Base-by-base conservation (phyloP, 2,888 invertebrate genomes). In the Homarus gammarus region DNA sequence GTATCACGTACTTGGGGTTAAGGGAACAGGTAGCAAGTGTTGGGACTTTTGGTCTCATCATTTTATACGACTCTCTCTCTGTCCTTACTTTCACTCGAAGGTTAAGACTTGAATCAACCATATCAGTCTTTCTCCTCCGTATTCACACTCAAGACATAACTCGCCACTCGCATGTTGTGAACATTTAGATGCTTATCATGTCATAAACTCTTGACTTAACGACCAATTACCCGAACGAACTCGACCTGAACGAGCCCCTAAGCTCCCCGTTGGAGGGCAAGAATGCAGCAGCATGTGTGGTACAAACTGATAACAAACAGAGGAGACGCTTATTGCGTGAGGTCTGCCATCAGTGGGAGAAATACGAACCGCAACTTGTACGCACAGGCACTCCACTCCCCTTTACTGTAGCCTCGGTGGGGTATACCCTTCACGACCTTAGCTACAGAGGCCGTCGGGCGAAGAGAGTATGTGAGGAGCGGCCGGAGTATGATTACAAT, bases 221-320 rank as follows among this genome's bases (percentile, higher is more conserved):
- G n/a, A 27, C 64, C 1, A 64, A 31, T 64, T 27, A n/a, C 3
- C n/a, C 8, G 27, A 64, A 27, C 1, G 18, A 64, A 27, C 27
- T 27, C 64, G 8, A 64, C 64, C 27, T 64, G 27, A 64, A 22
- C 27, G 31, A 5, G 22, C 27, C 22, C 27, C 36, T 2, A 8
- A 8, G 31, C 64, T 12, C 27, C 56, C 31, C 31, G 8, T n/a
- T 36, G 72, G 72, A 3, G 15, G 49, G 33, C 56, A 56, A 77
- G 51, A 77, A 51, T 33, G 78, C 56, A 61, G 27, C 33, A 38
- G 61, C 78, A 79, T 79, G 78, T 79, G 78, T 79, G 77, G 78
- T 79, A 79, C 56, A 79, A 61, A 79, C 78, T 79, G 61, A 79
- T 79, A 56, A 79, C 78, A 79, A 56, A 79, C n/a, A 56, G 78